Evolutionary conservation across 30 jellyfish, hydroid and myxozoan species (phyloP).

Genomic region (Nemopilema nomurai): DNA sequence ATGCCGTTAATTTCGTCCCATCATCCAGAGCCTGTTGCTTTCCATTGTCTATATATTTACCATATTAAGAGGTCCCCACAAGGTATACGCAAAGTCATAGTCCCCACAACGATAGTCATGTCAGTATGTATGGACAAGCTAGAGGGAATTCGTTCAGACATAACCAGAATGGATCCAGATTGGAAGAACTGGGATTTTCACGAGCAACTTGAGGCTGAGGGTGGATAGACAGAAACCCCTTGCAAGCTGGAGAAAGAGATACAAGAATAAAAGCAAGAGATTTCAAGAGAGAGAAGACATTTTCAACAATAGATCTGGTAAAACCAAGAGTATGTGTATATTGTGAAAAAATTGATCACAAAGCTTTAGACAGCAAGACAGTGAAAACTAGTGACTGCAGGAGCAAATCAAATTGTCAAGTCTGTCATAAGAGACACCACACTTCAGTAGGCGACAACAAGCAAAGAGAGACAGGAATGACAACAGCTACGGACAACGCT

Average conservation of each 20-base stretch:
- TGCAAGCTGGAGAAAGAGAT: conserved; percentile 36
- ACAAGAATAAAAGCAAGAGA: conserved; percentile 15
- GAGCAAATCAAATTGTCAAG: conserved; percentile 36
- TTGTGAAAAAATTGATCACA: conserved; percentile 52
- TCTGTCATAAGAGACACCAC: conserved; percentile 70
- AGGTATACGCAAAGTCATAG: background rate
- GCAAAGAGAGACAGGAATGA: conserved; percentile 21
- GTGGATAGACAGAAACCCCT: conserved; percentile 63
- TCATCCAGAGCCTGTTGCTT: background rate
- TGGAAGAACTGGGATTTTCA: conserved; percentile 71
- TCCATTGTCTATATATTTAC: background rate
- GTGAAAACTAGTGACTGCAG: conserved; percentile 37
- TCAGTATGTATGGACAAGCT: conserved; percentile 46
- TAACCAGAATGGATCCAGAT: conserved; percentile 37
- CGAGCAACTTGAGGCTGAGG: conserved; percentile 58
- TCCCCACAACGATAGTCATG: background rate
- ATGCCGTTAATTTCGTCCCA: background rate
- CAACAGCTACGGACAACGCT: conserved; percentile 25
- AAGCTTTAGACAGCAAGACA: conserved; percentile 42
- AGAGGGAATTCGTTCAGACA: conserved; percentile 59
- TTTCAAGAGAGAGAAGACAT: conserved; percentile 39
- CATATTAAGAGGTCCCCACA: background rate
- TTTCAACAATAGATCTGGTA: conserved; percentile 27
- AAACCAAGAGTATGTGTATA: conserved; percentile 43
- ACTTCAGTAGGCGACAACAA: conserved; percentile 75